Conservation (phyloP, 1,140 invertebrate species). For the Drosophila serrata region DNA sequence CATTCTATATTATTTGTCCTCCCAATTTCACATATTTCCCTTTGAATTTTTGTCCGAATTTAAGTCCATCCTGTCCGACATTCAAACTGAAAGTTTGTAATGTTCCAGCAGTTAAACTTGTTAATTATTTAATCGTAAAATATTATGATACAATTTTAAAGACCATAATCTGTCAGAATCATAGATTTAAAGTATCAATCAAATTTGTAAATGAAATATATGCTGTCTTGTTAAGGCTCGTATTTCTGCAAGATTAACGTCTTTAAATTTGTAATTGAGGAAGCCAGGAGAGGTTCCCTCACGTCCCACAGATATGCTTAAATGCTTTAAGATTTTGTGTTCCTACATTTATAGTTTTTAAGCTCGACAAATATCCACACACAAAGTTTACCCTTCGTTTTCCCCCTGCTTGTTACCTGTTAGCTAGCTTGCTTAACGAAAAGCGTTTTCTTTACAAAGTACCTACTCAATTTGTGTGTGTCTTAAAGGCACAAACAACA, state of each 20-base stretch:
- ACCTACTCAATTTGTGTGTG: slow-evolving; percentile 50
- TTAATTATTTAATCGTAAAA: not conserved
- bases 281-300: not conserved
- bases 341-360: not conserved
- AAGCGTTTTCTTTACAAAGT: slow-evolving; percentile 58
- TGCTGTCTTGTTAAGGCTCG: not conserved
- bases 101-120: not conserved
- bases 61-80: not conserved
- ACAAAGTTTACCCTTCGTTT: slow-evolving; percentile 4
- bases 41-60: slow-evolving; percentile 5
- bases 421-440: slow-evolving; percentile 60
- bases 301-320: not conserved
- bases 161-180: not conserved
- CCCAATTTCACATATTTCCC: not conserved
- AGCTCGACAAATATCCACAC: not conserved
- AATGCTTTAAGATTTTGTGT: not conserved
- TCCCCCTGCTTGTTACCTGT: slow-evolving; percentile 72
- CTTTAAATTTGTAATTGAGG: not conserved
- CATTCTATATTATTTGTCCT: slow-evolving; percentile 45
- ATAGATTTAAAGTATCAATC: not conserved
- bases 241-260: not conserved
- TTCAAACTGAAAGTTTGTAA: not conserved
- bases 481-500: slow-evolving; percentile 45
- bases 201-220: not conserved
- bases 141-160: not conserved